Base-by-base conservation (phyloP, 2,797 vertebrate species). In the Chiroxiphia lanceolata region DNA sequence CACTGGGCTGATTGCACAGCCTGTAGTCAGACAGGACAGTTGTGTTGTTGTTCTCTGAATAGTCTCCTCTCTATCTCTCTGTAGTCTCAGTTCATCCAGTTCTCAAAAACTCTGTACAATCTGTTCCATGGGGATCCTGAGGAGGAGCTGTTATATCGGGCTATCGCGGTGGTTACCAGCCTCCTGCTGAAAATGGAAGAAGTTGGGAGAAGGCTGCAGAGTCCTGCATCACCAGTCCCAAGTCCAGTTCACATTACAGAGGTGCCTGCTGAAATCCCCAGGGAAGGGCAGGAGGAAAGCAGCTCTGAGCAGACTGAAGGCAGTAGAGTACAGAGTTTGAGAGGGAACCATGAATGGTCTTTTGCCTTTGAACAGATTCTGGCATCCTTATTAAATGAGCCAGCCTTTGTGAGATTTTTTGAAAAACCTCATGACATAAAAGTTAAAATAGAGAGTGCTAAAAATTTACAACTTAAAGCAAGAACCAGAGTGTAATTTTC, bases 321-420 rank as follows among this genome's bases (percentile, higher is more conserved):
- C 63, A 22, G 71, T 4, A 92, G 78, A 89, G 51, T 65, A 15
- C 75, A 87, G 65, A 72, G 72, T 64, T 83, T 87, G 67, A 97
- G 82, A 50, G 88, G 95, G 4, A 98, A 95, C 56, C 96, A 97
- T 4, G 98, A 99, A 48, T 99, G 99, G 99, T 99, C 99, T 11
- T 99, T 99, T 91, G 98, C 99, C 7, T 99, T 99, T n/a, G 99
- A 99, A 95, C 99, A 99, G 98, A 98, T 99, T 76, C 98, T 99
- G 82, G 99, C 99, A 0, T 99, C 99, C 11, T 98, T 99, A 77
- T 98, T 99, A 83, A 99, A 99, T 67, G 99, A 99, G 94, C 99
- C 99, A 3, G 95, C 96, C 47, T 96, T 99, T 44, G 99, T 99
- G 88, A 95, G 97, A 53, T 99, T 99, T 98, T 99, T 99, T 83